A percentile compares a stretch with the other conserved stretches of the same genome.
phyloP scores from a whole-genome alignment of 2,888 invertebrate genomes.

The Copidosoma aretas region DNA sequence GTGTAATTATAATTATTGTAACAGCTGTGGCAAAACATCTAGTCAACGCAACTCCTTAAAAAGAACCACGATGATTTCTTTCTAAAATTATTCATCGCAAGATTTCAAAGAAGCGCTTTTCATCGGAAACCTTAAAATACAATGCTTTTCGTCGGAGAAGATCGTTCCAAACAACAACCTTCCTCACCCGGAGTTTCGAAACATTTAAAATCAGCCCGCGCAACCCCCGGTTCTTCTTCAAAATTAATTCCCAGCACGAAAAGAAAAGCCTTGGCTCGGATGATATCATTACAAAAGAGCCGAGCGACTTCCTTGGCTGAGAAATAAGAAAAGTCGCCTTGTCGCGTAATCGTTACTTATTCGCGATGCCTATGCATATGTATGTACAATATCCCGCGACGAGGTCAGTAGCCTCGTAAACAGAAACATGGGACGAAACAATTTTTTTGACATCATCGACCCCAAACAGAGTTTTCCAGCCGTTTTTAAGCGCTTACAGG shows the following conservation, averaged over 20 bases:
- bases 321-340: not conserved
- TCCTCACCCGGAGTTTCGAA: not conserved
- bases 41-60: too few relatives aligned
- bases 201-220: not conserved
- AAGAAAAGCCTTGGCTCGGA: not conserved
- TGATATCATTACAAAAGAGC: not conserved
- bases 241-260: not conserved
- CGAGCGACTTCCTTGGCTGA: not conserved
- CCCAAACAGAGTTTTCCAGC: not conserved
- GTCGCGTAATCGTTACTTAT: conserved; percentile 1
- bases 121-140: too few relatives aligned
- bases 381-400: not conserved
- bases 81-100: too few relatives aligned
- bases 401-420: not conserved
- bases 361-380: not conserved
- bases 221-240: not conserved
- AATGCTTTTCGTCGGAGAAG: too few relatives aligned
- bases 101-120: too few relatives aligned
- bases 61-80: too few relatives aligned
- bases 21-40: too few relatives aligned
- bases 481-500: not conserved
- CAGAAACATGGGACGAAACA: not conserved
- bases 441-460: not conserved
- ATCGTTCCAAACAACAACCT: too few relatives aligned
- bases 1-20: too few relatives aligned